These are phyloP conservation scores for Elegia similella DNA, from an alignment of 2,888 invertebrate species.

Conservation along the genomic window DNA sequence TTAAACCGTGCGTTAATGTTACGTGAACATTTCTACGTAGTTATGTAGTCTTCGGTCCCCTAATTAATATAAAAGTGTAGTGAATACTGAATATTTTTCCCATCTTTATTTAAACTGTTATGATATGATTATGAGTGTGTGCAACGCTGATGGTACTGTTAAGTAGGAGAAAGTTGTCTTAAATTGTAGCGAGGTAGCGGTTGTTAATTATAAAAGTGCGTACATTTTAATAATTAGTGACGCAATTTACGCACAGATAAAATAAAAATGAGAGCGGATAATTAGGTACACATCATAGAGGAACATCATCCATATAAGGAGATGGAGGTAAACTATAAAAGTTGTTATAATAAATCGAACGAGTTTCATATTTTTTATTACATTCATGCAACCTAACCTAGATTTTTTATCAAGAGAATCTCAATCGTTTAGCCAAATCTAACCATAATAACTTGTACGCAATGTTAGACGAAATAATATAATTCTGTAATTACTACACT, in stretches of 20 bases:
- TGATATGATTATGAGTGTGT: background rate
- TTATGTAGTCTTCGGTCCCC: background rate
- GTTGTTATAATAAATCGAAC: no score
- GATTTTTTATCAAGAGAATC: no score
- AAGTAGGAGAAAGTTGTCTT: constrained; percentile 11
- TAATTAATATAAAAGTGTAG: background rate
- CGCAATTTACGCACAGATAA: background rate
- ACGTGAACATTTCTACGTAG: background rate
- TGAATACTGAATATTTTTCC: constrained; percentile 6
- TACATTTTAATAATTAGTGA: background rate
- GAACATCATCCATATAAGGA: no score
- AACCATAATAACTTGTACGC: no score
- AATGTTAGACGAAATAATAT: no score
- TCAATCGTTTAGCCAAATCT: no score
- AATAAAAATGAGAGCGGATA: background rate
- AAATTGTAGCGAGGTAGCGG: background rate
- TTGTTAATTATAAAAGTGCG: constrained; percentile 1
- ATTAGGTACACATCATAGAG: no score
- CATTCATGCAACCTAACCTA: no score
- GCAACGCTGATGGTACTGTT: constrained; percentile 11
- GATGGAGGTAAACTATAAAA: no score
- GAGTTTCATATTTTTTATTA: no score
- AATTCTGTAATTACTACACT: no score
- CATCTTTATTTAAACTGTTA: background rate
- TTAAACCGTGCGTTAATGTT: background rate